Conservation (phyloP, 2,797 vertebrate genomes). For the Clarias pachynema region DNA sequence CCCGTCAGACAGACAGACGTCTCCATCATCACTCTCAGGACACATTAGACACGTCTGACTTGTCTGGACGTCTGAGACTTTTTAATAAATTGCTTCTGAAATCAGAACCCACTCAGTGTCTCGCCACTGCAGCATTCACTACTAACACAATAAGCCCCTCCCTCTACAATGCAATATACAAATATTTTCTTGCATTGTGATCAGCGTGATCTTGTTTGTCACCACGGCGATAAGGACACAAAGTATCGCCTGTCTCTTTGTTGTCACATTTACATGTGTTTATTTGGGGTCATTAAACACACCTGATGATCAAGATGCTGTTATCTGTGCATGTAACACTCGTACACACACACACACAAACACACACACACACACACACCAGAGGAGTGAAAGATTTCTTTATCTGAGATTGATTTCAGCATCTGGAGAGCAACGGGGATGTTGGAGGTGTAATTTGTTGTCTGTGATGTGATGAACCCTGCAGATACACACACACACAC, state of each 20-base stretch:
- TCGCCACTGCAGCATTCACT: neutral
- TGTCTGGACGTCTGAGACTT: neutral
- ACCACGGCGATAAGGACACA: neutral
- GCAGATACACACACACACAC: conserved; percentile 6
- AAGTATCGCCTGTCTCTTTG: neutral
- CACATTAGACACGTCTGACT: neutral
- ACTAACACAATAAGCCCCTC: neutral
- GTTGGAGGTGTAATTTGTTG: conserved; percentile 65
- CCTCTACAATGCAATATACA: neutral
- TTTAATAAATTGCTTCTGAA: neutral
- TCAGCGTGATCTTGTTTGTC: neutral
- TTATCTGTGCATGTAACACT: neutral
- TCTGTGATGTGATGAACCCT: conserved; percentile 58
- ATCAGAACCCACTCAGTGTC: neutral
- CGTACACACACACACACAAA: neutral
- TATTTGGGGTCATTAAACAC: neutral
- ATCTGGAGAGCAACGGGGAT: conserved; percentile 59
- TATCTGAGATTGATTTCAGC: conserved; percentile 62
- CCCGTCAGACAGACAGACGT: neutral
- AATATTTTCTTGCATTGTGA: neutral
- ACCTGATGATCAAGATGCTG: neutral
- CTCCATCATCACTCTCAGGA: conserved; percentile 1
- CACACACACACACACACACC: conserved; percentile 26
- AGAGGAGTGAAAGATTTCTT: conserved; percentile 59
- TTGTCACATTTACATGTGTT: neutral